These are phyloP conservation scores for Nycticorax nycticorax DNA, from an alignment of 2,113 vertebrate species.

Conservation along the genomic window DNA sequence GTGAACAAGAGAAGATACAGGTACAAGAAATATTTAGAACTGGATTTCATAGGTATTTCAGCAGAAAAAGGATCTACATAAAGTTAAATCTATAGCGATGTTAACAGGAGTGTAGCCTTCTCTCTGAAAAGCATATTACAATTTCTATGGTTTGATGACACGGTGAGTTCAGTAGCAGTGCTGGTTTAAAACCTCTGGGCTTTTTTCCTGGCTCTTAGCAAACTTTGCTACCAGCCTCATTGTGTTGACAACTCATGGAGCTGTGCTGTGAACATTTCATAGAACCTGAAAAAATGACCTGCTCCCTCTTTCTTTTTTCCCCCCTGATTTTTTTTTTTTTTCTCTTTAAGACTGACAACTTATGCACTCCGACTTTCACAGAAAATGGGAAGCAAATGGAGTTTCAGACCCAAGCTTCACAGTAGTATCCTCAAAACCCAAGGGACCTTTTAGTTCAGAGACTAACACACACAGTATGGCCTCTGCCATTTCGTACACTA, in stretches of 20 bases:
- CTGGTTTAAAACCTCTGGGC: neutral
- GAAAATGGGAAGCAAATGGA: neutral
- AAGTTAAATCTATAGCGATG: neutral
- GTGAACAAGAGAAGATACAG: neutral
- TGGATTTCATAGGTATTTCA: neutral
- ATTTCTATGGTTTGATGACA: neutral
- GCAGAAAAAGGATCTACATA: neutral
- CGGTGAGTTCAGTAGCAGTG: neutral
- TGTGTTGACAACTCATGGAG: slow-evolving; percentile 32
- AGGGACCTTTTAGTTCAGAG: neutral
- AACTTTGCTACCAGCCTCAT: neutral
- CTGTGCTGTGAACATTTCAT: neutral
- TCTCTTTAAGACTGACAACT: neutral
- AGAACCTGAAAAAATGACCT: neutral
- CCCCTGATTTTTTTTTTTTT: neutral
- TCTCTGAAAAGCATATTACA: neutral
- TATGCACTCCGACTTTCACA: neutral
- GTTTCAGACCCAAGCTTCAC: neutral
- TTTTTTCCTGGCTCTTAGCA: slow-evolving; percentile 15
- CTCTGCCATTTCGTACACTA: neutral
- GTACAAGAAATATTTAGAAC: neutral
- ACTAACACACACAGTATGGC: neutral
- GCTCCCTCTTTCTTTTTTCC: neutral
- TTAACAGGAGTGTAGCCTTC: neutral
- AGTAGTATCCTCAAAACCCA: neutral